phyloP scores from a whole-genome alignment of 2,113 vertebrate genomes.

The Thermophis baileyi region DNA sequence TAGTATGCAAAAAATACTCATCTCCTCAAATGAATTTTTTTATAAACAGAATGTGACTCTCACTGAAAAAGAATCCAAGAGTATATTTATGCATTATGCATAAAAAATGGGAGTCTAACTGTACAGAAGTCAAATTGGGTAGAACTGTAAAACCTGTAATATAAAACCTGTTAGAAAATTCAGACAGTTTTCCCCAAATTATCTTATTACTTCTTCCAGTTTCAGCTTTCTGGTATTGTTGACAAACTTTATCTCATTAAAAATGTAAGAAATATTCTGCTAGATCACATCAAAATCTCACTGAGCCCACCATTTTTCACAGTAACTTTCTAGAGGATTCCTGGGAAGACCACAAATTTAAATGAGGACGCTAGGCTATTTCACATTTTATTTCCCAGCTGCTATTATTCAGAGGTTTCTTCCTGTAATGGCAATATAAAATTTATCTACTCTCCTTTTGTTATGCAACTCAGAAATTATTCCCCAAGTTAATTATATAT shows the following conservation, averaged over 20 bases:
- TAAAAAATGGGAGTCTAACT: slow-evolving; percentile 26
- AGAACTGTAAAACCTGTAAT: slow-evolving; percentile 6
- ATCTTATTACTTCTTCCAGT: background rate
- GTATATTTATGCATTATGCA: background rate
- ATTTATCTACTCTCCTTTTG: background rate
- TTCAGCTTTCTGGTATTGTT: background rate
- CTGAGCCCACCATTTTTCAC: background rate
- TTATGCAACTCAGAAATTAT: background rate
- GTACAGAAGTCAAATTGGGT: background rate
- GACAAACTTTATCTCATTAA: background rate
- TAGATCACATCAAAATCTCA: background rate
- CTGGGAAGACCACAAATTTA: background rate
- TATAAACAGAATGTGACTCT: slow-evolving; percentile 1
- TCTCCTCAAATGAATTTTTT: background rate
- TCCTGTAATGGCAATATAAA: background rate
- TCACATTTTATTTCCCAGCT: background rate
- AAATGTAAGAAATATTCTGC: background rate
- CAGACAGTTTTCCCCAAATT: background rate
- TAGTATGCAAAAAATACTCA: background rate
- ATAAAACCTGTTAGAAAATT: slow-evolving; percentile 5
- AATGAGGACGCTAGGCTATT: background rate
- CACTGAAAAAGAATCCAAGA: slow-evolving; percentile 30
- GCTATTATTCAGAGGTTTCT: background rate
- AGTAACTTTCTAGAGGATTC: background rate
- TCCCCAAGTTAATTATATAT: background rate